Conservation (phyloP, 2,888 invertebrate species). For the Altica lythri region DNA sequence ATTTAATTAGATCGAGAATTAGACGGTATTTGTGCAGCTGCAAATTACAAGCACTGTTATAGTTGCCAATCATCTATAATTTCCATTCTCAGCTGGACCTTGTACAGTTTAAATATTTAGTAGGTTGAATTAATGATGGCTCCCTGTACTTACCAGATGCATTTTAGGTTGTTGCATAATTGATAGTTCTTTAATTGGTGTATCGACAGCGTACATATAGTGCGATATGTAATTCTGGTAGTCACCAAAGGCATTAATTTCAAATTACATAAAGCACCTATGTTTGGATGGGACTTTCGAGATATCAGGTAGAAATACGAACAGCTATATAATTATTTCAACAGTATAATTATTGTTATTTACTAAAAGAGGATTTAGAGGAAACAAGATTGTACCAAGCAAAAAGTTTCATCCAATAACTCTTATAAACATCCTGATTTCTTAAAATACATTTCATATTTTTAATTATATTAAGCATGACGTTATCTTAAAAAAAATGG, state of each 20-base stretch:
- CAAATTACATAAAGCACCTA: background rate
- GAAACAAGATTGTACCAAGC: no score
- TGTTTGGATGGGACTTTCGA: no score
- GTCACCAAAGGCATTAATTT: constrained; percentile 11
- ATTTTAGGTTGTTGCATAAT: constrained; percentile 36
- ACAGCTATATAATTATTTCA: no score
- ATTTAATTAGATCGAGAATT: constrained; percentile 51
- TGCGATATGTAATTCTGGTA: background rate
- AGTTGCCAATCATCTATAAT: constrained; percentile 54
- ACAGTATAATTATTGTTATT: no score
- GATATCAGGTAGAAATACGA: no score
- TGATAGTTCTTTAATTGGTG: constrained; percentile 34
- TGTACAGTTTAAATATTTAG: constrained; percentile 36
- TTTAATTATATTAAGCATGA: no score
- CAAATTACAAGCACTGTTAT: constrained; percentile 47
- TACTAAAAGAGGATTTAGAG: no score
- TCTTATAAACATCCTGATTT: no score
- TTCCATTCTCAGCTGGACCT: constrained; percentile 45
- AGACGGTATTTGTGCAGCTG: constrained; percentile 48
- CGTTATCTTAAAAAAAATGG: no score
- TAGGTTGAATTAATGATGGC: constrained; percentile 27
- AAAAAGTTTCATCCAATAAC: no score
- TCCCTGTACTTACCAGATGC: constrained; percentile 38
- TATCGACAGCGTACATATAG: background rate
- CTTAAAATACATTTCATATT: no score